A percentile compares a stretch with the other conserved stretches of the same genome.
phyloP scores from a whole-genome alignment of 2,113 vertebrate species.

The Ammodytes marinus region DNA sequence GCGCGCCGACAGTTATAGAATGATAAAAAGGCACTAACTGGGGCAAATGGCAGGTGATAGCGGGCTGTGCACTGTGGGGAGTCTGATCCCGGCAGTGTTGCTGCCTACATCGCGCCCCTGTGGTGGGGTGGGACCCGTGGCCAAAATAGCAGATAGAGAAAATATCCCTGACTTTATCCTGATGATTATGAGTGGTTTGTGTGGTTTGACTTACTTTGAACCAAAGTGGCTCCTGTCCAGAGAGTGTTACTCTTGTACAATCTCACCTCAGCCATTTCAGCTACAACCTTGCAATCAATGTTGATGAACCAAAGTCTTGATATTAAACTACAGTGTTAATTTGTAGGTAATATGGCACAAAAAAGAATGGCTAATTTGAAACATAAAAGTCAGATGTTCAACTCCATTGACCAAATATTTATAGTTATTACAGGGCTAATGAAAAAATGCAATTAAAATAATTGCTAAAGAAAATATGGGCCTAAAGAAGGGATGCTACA shows the following conservation, averaged over 20 bases:
- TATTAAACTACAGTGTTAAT: not conserved
- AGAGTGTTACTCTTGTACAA: not conserved
- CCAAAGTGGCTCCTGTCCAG: constrained; percentile 12
- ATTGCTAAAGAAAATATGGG: not conserved
- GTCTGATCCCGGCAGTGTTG: constrained; percentile 12
- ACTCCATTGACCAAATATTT: not conserved
- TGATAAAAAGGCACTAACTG: constrained; percentile 61
- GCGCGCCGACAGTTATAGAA: constrained; percentile 50
- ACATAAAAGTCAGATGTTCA: not conserved
- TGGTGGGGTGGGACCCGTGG: constrained; percentile 29
- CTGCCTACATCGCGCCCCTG: constrained; percentile 15
- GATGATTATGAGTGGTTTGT: constrained; percentile 15
- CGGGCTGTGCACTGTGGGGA: constrained; percentile 41
- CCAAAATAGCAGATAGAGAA: constrained; percentile 23
- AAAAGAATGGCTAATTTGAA: constrained; percentile 4
- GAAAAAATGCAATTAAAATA: not conserved
- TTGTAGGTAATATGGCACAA: not conserved
- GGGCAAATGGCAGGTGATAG: constrained; percentile 61
- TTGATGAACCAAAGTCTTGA: not conserved
- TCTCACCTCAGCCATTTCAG: not conserved
- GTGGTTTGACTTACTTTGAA: constrained; percentile 1
- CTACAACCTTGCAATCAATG: not conserved
- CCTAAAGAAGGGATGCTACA: not conserved
- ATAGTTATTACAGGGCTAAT: not conserved
- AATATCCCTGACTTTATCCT: constrained; percentile 14